A percentile compares a stretch with the other conserved stretches of the same genome.
These are phyloP conservation scores for Biston betularia DNA, from an alignment of 2,888 invertebrate species.

Conservation along the genomic window DNA sequence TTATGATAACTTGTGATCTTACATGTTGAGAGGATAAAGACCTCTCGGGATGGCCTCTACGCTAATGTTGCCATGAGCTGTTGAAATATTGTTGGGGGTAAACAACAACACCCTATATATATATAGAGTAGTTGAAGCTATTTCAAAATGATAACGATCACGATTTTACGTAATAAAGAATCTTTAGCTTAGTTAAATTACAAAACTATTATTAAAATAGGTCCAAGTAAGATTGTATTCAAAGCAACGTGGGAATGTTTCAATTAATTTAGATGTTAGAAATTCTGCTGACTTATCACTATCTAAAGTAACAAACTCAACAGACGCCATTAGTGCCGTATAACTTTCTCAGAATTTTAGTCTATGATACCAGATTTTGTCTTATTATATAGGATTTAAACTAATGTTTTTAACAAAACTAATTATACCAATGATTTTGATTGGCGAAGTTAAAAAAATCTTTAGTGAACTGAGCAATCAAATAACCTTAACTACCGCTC, in stretches of 20 bases:
- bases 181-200: neutral
- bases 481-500: neutral
- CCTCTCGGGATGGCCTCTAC: too few species aligned
- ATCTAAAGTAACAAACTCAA: conserved; percentile 10
- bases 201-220: neutral
- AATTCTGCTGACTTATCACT: conserved; percentile 3
- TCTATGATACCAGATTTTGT: neutral
- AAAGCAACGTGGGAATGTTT: conserved; percentile 32
- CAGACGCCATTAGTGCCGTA: conserved; percentile 19
- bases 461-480: neutral
- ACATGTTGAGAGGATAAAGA: too few species aligned
- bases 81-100: too few species aligned
- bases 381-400: neutral
- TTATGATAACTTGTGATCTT: too few species aligned
- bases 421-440: neutral
- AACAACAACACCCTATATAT: too few species aligned
- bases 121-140: neutral
- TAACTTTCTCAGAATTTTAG: conserved; percentile 40
- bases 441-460: neutral
- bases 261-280: conserved; percentile 17
- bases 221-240: neutral
- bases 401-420: neutral
- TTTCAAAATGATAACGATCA: neutral
- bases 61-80: too few species aligned
- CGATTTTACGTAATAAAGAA: neutral